These are phyloP conservation scores for Escarpia spicata DNA, from an alignment of 2,888 invertebrate genomes.

Conservation along the genomic window DNA sequence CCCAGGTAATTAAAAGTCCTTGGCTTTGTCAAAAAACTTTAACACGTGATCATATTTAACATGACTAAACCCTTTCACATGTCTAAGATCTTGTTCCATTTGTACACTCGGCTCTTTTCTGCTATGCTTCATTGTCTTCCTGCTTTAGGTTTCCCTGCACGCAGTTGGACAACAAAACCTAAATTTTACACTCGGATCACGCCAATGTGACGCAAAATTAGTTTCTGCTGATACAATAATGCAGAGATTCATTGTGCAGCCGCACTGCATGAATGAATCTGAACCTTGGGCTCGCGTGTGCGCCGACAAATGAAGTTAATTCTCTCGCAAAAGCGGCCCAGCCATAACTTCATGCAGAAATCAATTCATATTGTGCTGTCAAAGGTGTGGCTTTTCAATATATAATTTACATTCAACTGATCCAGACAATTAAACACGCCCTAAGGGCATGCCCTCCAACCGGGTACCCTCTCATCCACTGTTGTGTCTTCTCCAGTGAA, in stretches of 20 bases:
- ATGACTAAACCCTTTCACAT: too few species aligned
- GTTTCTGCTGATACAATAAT: conserved; percentile 7
- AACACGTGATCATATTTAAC: too few species aligned
- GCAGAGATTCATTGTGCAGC: background rate
- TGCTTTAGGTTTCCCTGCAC: background rate
- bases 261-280: background rate
- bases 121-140: background rate
- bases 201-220: background rate
- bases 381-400: background rate
- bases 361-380: background rate
- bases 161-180: background rate
- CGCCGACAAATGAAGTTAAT: background rate
- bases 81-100: background rate
- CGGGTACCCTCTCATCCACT: background rate
- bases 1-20: too few species aligned
- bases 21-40: too few species aligned
- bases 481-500: background rate
- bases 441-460: background rate
- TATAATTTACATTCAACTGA: background rate
- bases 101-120: background rate
- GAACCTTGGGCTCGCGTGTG: background rate
- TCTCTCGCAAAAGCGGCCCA: background rate
- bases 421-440: background rate
- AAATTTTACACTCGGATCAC: background rate
- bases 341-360: background rate